phyloP scores from a whole-genome alignment of 1,140 invertebrate genomes.

The Drosophila pseudoobscura region DNA sequence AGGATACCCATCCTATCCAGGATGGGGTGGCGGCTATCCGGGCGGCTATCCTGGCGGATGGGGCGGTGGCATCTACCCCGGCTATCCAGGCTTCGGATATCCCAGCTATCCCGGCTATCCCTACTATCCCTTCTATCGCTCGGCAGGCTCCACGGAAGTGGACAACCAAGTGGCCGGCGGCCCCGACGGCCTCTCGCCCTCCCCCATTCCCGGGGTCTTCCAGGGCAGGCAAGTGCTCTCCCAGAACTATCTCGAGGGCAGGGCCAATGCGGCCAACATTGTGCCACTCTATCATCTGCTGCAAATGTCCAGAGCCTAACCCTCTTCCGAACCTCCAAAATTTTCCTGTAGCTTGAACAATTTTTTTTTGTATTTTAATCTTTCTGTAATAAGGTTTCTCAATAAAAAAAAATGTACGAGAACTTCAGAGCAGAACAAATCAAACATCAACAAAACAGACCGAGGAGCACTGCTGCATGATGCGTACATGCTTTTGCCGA shows the following conservation, averaged over 20 bases:
- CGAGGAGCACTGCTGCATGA: too few species aligned
- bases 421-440: too few species aligned
- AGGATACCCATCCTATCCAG: constrained; percentile 40
- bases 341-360: too few species aligned
- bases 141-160: constrained; percentile 34
- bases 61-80: constrained; percentile 4
- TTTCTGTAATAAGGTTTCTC: neutral
- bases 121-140: constrained; percentile 52
- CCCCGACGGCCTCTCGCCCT: neutral
- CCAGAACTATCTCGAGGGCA: constrained; percentile 44
- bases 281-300: constrained; percentile 66
- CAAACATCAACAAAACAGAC: too few species aligned
- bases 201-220: constrained; percentile 48
- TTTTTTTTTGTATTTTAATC: too few species aligned
- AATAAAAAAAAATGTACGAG: too few species aligned
- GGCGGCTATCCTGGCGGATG: constrained; percentile 17
- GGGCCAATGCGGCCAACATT: constrained; percentile 35
- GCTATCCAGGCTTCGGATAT: constrained; percentile 3
- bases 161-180: constrained; percentile 21
- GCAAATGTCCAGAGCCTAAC: constrained; percentile 51
- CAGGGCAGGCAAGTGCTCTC: constrained; percentile 47
- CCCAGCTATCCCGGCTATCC: constrained; percentile 34
- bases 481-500: too few species aligned
- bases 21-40: constrained; percentile 14
- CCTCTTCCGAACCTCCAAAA: too few species aligned